Evolutionary conservation across 1,140 invertebrate species (phyloP).

Genomic region (Hormaphis cornu): DNA sequence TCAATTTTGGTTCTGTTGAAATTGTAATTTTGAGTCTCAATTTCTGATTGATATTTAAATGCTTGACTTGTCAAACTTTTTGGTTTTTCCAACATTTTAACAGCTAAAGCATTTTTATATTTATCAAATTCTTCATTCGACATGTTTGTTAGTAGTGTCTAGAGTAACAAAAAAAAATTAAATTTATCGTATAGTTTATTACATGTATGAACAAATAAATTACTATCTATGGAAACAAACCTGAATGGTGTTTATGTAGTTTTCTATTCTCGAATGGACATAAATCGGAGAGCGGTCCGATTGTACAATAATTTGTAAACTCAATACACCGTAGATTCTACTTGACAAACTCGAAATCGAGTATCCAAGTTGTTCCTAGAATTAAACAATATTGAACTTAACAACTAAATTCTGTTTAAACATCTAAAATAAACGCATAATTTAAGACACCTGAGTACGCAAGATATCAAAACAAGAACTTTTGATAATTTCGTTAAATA

Average conservation of each 20-base stretch:
- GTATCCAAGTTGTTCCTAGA: slow-evolving; percentile 82
- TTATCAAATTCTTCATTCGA: slow-evolving; percentile 70
- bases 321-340: slow-evolving; percentile 70
- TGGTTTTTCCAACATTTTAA: slow-evolving; percentile 76
- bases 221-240: slow-evolving; percentile 45
- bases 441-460: slow-evolving; percentile 59
- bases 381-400: slow-evolving; percentile 34
- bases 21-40: slow-evolving; percentile 76
- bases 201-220: neutral
- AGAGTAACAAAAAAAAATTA: slow-evolving; percentile 33
- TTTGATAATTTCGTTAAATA: slow-evolving; percentile 76
- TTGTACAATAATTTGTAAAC: slow-evolving; percentile 80
- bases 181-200: neutral
- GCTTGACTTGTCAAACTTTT: slow-evolving; percentile 68
- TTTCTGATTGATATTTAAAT: slow-evolving; percentile 73
- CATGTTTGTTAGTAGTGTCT: slow-evolving; percentile 66
- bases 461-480: slow-evolving; percentile 88
- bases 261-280: slow-evolving; percentile 77
- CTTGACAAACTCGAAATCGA: slow-evolving; percentile 83
- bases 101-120: slow-evolving; percentile 70
- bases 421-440: neutral
- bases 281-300: slow-evolving; percentile 72
- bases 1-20: slow-evolving; percentile 82
- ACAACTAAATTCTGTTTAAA: no score
- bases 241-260: slow-evolving; percentile 68